Conservation (phyloP, 2,888 invertebrate genomes). For the Papilio elwesi region DNA sequence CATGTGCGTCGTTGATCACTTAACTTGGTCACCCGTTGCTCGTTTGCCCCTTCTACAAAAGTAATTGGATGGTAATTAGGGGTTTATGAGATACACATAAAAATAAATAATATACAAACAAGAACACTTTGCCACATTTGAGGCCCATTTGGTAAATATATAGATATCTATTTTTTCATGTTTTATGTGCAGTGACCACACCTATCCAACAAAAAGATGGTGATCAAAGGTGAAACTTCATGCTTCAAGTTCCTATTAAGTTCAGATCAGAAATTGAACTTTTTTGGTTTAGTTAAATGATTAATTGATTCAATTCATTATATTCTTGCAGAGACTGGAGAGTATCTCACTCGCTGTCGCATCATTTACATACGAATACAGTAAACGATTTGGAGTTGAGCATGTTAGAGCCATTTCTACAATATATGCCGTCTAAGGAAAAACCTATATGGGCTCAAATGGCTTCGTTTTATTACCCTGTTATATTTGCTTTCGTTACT, state of each 20-base stretch:
- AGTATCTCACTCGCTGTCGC: conserved; percentile 90
- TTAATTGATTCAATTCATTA: neutral
- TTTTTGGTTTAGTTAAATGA: neutral
- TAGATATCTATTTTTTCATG: too few relatives aligned
- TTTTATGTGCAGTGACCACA: too few relatives aligned
- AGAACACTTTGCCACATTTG: too few relatives aligned
- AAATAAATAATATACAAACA: too few relatives aligned
- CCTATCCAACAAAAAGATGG: too few relatives aligned
- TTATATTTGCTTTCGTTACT: conserved; percentile 66
- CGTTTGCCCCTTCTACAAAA: too few relatives aligned
- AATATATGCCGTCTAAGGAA: conserved; percentile 87
- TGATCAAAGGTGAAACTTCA: neutral
- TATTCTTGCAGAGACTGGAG: conserved; percentile 87
- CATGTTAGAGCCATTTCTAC: conserved; percentile 87
- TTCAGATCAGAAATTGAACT: too few relatives aligned
- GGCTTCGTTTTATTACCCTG: conserved; percentile 81
- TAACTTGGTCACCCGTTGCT: too few relatives aligned
- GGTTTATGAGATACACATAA: too few relatives aligned
- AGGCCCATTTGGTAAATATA: too few relatives aligned
- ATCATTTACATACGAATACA: conserved; percentile 92
- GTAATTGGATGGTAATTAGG: too few relatives aligned
- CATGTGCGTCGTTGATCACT: too few relatives aligned
- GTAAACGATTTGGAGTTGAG: conserved; percentile 89
- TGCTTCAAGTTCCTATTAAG: neutral
- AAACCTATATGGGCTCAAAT: conserved; percentile 80